Base-by-base conservation (phyloP, 1,140 invertebrate genomes). In the Drosophila subpulchrella region DNA sequence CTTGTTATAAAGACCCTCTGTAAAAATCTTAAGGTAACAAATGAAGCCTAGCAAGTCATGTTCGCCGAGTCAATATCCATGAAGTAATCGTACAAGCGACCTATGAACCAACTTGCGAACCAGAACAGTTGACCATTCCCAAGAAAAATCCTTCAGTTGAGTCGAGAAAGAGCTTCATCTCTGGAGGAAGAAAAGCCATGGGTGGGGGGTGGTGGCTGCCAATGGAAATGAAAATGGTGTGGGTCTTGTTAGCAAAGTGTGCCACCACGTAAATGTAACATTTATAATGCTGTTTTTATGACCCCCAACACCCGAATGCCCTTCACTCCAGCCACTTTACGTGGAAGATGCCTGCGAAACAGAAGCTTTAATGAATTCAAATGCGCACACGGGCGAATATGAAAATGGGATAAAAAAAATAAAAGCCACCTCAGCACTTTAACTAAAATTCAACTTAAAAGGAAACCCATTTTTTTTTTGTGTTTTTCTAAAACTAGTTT, bases 221-320 rank as follows among this genome's bases (percentile, higher is more conserved):
- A 34, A 36, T 53, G 50, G 10, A 13, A 53, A n/a, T 6, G 27
- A 5, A 10, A 27, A 42, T n/a, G 36, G 44, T 47, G 36, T 46
- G 59, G 41, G 34, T 65, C 42, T 50, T 66, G 63, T 66, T 66
- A 41, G 60, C 60, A 66, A 66, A 66, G 63, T 66, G 63, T 67
- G 63, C 59, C 63, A 66, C 83, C 83, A 88, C 83, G 79, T 88
- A 83, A 83, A 89, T 89, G 82, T 81, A 63, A 89, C 81, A 89
- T 89, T 89, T 84, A 88, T 88, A 82, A 88, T 88, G 84, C 76
- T 78, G 84, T 88, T 88, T 88, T 88, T 88, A 89, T 88, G 83
- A 79, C 63, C 76, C 71, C 54, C 68, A 53, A 20, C 48, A 30
- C 4, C 27, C 48, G 7, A n/a, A 7, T 7, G 8, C 71, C 65